A percentile compares a stretch with the other conserved stretches of the same genome.
Conservation (phyloP, 2,113 vertebrate genomes). For the Oncorhynchus mykiss region DNA sequence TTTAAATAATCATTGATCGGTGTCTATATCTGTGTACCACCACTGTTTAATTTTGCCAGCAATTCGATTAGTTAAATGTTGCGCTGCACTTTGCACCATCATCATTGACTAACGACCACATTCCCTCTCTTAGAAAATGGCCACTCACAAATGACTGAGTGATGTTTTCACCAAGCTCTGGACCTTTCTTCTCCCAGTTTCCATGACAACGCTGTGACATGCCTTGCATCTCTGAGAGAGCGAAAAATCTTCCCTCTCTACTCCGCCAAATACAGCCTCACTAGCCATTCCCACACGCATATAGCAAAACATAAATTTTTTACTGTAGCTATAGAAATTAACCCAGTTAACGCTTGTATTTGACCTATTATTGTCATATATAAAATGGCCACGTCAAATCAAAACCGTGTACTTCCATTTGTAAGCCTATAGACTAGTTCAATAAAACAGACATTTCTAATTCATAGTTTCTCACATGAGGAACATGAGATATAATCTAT, state of each 20-base stretch:
- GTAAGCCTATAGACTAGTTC: background rate
- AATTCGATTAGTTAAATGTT: conserved; percentile 2
- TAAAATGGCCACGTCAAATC: background rate
- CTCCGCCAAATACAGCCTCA: conserved; percentile 60
- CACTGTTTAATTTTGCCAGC: background rate
- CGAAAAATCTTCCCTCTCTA: conserved; percentile 42
- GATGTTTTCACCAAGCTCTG: conserved; percentile 68
- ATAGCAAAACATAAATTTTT: background rate
- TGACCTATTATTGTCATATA: background rate
- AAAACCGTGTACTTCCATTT: background rate
- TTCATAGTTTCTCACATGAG: background rate
- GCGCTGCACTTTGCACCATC: conserved; percentile 45
- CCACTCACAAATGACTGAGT: conserved; percentile 67
- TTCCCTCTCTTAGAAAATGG: conserved; percentile 71
- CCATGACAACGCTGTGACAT: conserved; percentile 77
- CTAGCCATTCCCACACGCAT: conserved; percentile 38
- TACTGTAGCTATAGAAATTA: background rate
- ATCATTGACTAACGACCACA: conserved; percentile 39
- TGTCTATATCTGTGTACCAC: background rate
- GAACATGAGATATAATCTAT: background rate
- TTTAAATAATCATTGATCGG: background rate
- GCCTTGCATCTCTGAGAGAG: conserved; percentile 63
- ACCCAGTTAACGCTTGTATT: background rate
- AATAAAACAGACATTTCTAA: background rate
- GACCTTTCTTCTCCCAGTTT: conserved; percentile 77